Evolutionary conservation across 53 echinoderm and acorn worm genomes (phyloP), one percentile per base, ranked within the genome.

Genomic region (Holothuria leucospilota): DNA sequence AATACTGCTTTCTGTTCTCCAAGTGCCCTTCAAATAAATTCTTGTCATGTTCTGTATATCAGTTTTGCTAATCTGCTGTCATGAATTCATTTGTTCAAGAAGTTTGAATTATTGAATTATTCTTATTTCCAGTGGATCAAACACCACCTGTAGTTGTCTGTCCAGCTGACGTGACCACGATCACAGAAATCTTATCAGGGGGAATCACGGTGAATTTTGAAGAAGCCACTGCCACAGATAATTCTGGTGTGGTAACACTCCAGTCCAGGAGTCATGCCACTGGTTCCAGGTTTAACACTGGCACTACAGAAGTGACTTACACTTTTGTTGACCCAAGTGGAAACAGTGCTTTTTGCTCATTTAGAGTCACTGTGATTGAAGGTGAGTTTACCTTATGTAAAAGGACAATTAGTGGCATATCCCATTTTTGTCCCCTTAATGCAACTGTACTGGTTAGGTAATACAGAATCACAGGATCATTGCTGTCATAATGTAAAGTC

Each of bases 181-280:
- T 75, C 10, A 63, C 64, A 26, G 9, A 78, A 20, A 21, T 46
- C 15, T 63, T 29, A 38, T 38, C 64, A n/a, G 69, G 10, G 34
- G 53, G 82, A 29, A 39, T 62, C 7, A 68, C 25, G 0, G 91
- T 84, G 29, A 63, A 63, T 39, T 91, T 83, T 83, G 69, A 28
- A 14, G 84, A 87, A 73, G 87, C 91, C 27, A 68, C 39, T 34
- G 91, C 91, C 21, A 87, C 91, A 7, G 91, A 91, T 71, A 84
- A 91, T 24, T 83, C 84, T 53, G 83, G 83, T 20, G 23, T 65
- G 29, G 56, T 59, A 11, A 71, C 62, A 8, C 53, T 34, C 14
- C 53, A 63, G 61, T 63, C 25, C 63, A 62, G 63, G n/a, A 81
- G 84, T 30, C 78, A 77, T 61, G 21, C 38, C 16, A 84, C 91